phyloP scores from a whole-genome alignment of 1,140 invertebrate genomes.

The Drusus annulatus region DNA sequence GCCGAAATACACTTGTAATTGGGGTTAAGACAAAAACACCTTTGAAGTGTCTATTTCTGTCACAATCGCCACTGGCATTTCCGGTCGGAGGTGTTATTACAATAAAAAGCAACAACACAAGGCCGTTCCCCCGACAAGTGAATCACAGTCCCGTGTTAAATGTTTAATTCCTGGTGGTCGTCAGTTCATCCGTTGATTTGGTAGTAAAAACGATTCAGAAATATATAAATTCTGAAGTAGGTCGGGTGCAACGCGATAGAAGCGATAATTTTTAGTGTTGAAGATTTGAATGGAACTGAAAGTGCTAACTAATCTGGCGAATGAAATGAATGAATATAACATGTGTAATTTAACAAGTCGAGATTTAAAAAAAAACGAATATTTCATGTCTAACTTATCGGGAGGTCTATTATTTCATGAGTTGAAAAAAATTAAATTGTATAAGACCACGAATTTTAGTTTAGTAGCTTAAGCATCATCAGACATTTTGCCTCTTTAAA shows the following conservation, averaged over 20 bases:
- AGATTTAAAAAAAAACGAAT: no score
- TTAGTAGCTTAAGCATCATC: no score
- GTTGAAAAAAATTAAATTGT: no score
- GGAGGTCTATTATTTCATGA: no score
- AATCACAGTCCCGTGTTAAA: conserved; percentile 13
- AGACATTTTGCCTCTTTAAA: no score
- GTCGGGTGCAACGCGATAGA: no score
- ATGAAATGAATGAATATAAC: neutral
- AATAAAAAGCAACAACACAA: conserved; percentile 25
- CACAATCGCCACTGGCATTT: conserved; percentile 42
- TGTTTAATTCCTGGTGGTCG: conserved; percentile 33
- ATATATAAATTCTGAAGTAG: neutral
- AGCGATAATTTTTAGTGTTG: no score
- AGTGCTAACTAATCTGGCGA: neutral
- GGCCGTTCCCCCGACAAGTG: neutral
- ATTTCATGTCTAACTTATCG: no score
- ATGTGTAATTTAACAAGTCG: no score
- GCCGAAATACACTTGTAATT: neutral
- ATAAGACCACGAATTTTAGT: no score
- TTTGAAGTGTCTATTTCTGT: conserved; percentile 34
- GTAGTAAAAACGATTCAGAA: neutral
- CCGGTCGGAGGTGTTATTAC: conserved; percentile 36
- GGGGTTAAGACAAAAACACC: neutral
- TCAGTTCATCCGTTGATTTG: neutral
- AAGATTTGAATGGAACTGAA: no score